phyloP scores from a whole-genome alignment of 2,797 vertebrate genomes.

The Periparus ater region DNA sequence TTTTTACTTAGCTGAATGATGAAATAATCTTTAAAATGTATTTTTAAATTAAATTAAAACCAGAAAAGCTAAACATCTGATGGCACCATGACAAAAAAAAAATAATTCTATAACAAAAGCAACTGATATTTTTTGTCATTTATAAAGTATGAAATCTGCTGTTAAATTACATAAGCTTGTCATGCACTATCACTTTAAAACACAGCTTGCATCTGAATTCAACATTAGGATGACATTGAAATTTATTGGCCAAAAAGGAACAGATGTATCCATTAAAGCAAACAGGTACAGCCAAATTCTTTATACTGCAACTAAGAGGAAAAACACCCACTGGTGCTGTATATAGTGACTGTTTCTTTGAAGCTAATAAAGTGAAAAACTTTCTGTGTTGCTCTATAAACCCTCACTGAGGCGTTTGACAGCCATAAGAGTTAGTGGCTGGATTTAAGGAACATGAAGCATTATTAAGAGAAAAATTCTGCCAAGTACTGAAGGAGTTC shows the following conservation, averaged over 20 bases:
- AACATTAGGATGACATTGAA: conserved; percentile 28
- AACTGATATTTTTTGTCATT: too few relatives aligned
- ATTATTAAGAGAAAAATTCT: background rate
- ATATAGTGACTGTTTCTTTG: background rate
- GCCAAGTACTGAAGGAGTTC: background rate
- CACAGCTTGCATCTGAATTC: background rate
- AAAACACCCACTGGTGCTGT: background rate
- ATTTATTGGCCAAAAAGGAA: conserved; percentile 36
- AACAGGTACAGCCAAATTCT: background rate
- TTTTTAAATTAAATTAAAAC: background rate
- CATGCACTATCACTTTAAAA: background rate
- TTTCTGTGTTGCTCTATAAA: background rate
- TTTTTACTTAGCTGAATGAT: background rate
- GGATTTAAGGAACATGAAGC: background rate
- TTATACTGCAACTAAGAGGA: background rate
- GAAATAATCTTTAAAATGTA: background rate
- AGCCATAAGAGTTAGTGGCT: background rate
- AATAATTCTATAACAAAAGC: background rate
- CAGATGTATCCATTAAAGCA: conserved; percentile 34
- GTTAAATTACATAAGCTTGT: conserved; percentile 10
- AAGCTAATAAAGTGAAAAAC: background rate
- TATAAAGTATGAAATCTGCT: background rate
- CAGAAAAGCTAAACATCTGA: background rate
- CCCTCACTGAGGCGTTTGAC: background rate
- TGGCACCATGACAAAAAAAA: background rate